A percentile compares a stretch with the other conserved stretches of the same genome.
These are phyloP conservation scores for Forbesichthys agassizii DNA, from an alignment of 2,113 vertebrate genomes.

Conservation along the genomic window DNA sequence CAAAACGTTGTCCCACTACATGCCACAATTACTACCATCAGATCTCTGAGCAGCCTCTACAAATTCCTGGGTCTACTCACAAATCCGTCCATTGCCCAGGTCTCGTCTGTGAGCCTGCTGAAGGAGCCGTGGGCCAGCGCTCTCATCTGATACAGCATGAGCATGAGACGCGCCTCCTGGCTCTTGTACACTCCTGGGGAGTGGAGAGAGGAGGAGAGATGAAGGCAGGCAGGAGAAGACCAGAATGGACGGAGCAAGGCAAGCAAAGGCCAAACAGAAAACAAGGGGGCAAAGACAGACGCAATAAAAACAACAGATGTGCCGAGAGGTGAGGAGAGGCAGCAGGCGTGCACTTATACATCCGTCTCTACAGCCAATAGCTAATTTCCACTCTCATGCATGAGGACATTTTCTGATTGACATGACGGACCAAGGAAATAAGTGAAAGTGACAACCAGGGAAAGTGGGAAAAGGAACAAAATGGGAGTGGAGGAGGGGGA, in stretches of 20 bases:
- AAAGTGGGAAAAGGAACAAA: constrained; percentile 40
- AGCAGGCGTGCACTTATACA: constrained; percentile 42
- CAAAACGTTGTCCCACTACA: neutral
- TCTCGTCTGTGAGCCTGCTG: constrained; percentile 89
- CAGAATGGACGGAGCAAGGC: neutral
- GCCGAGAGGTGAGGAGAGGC: constrained; percentile 19
- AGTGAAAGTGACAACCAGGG: constrained; percentile 61
- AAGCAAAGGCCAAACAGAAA: neutral
- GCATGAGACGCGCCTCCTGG: constrained; percentile 90
- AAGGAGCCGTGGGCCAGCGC: constrained; percentile 83
- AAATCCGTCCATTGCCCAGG: constrained; percentile 98
- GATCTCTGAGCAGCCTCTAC: constrained; percentile 16
- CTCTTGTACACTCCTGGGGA: constrained; percentile 91
- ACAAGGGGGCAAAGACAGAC: neutral
- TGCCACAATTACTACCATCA: constrained; percentile 8
- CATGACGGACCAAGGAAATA: constrained; percentile 53
- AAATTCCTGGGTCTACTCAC: constrained; percentile 80
- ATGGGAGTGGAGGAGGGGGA: too few species aligned
- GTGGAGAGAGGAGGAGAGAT: neutral
- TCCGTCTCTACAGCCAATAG: constrained; percentile 58
- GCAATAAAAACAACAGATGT: neutral
- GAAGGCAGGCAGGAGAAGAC: neutral
- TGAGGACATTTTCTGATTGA: constrained; percentile 63
- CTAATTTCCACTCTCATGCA: constrained; percentile 68
- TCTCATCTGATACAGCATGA: constrained; percentile 89